These are phyloP conservation scores for Lysiphlebus fabarum DNA, from an alignment of 1,140 invertebrate species.

Conservation along the genomic window DNA sequence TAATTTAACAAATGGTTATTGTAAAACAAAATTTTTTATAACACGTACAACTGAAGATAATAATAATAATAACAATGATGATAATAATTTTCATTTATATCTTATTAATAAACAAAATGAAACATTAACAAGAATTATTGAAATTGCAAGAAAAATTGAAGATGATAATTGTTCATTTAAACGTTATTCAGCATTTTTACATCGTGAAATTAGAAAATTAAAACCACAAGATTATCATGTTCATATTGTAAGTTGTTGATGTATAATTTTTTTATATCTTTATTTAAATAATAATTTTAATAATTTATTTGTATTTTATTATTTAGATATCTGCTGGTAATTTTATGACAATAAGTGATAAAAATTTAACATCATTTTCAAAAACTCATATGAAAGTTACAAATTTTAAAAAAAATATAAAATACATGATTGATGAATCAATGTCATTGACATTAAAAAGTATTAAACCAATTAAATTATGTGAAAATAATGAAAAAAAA, in stretches of 20 bases:
- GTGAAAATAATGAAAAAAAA: background rate
- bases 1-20: background rate
- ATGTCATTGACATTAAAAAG: background rate
- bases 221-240: background rate
- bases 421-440: constrained; percentile 8
- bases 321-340: constrained; percentile 3
- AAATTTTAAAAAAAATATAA: background rate
- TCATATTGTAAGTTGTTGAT: background rate
- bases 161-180: background rate
- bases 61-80: background rate
- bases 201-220: background rate
- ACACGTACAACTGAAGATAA: background rate
- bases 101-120: background rate
- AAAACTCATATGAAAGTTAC: background rate
- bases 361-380: constrained; percentile 10
- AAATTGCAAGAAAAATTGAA: constrained; percentile 3
- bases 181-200: background rate
- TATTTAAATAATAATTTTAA: no score
- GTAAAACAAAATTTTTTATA: background rate
- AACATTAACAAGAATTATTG: background rate
- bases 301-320: background rate
- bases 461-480: background rate
- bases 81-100: background rate
- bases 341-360: constrained; percentile 1
- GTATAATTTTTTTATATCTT: no score